phyloP scores from a whole-genome alignment of 2,797 vertebrate genomes.

The Macropus fuliginosus region DNA sequence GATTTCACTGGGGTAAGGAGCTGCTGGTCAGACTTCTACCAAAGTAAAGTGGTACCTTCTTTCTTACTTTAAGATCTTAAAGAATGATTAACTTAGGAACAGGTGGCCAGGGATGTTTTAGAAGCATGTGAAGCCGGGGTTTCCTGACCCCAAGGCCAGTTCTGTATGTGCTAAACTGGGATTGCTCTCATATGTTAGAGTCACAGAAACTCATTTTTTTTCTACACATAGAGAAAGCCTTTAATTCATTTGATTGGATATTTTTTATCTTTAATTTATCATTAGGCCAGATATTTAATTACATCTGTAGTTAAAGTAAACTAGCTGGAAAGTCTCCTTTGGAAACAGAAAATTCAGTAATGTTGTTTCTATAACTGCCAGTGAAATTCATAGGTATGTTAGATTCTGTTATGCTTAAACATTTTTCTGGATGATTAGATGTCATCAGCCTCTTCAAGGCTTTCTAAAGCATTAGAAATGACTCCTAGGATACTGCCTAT shows the following conservation, averaged over 20 bases:
- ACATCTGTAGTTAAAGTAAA: neutral
- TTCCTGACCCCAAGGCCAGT: neutral
- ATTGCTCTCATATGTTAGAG: neutral
- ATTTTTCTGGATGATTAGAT: constrained; percentile 23
- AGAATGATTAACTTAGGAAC: neutral
- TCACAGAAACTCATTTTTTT: neutral
- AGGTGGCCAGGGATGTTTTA: neutral
- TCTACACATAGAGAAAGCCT: neutral
- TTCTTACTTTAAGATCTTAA: neutral
- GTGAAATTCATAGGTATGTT: neutral
- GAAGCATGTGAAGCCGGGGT: neutral
- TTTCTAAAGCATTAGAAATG: neutral
- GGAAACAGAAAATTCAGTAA: neutral
- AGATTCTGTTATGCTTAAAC: neutral
- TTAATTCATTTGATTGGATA: neutral
- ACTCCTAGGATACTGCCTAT: neutral
- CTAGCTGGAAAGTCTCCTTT: neutral
- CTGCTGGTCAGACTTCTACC: neutral
- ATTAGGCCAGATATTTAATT: constrained; percentile 5
- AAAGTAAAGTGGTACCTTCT: neutral
- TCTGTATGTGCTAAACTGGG: neutral
- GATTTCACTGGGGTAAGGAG: neutral
- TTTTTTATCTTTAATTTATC: neutral
- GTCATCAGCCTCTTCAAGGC: constrained; percentile 10
- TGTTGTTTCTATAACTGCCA: neutral